These are phyloP conservation scores for Neodiprion lecontei DNA, from an alignment of 1,140 invertebrate species.

Conservation along the genomic window DNA sequence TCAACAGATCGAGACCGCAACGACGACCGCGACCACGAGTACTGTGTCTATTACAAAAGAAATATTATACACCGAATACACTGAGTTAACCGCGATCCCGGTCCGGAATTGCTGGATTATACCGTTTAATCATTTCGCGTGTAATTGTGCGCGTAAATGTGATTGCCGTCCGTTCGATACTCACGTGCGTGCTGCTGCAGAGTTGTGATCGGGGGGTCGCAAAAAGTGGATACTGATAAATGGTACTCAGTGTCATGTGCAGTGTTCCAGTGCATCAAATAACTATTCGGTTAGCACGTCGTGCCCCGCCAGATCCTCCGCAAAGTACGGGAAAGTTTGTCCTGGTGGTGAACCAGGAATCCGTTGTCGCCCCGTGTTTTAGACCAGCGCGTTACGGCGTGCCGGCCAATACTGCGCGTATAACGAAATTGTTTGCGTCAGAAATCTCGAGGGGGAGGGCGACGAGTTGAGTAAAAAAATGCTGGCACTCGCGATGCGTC, in stretches of 20 bases:
- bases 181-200: background rate
- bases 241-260: background rate
- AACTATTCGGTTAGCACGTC: conserved; percentile 1
- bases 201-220: background rate
- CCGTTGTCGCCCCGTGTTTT: background rate
- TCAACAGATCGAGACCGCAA: background rate
- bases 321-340: background rate
- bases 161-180: background rate
- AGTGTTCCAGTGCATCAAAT: conserved; percentile 2
- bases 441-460: background rate
- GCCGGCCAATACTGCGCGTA: background rate
- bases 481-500: conserved; percentile 61
- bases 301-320: background rate
- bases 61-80: background rate
- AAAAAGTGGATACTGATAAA: background rate
- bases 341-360: background rate
- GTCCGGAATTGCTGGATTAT: background rate
- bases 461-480: conserved; percentile 46
- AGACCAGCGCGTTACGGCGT: background rate
- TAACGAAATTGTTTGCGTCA: background rate
- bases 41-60: background rate
- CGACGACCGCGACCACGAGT: background rate
- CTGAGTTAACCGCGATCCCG: background rate
- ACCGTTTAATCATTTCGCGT: background rate
- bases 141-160: background rate